Base-by-base conservation (phyloP, 2,113 vertebrate genomes). In the Nerophis lumbriciformis region DNA sequence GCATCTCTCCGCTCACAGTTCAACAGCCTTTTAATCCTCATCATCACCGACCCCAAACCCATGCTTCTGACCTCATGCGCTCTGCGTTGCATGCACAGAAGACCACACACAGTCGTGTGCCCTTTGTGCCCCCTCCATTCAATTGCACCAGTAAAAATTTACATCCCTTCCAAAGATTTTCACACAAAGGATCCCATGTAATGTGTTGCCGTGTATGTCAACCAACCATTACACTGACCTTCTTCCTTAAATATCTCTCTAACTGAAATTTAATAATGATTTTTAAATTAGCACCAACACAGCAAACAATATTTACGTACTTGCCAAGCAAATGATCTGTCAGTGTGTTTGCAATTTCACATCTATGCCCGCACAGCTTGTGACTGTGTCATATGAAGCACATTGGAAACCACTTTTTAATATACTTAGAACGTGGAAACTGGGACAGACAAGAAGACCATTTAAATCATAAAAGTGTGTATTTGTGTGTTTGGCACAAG, bases 11-110 rank as follows among this genome's bases (percentile, higher is more conserved):
- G 12, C 57, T 73, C 15, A 53, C 78, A 73, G 76, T 68, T 79
- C 83, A 82, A 83, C 76, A 81, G 77, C 78, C 76, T 76, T 88
- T 84, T 85, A 87, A 88, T 88, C 83, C 84, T 85, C 78, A 82
- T 84, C 83, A 84, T 73, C 80, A 74, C 65, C 84, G 84, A 85
- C 83, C 86, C 82, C 49, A 63, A 79, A 81, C 78, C 77, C 66
- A 68, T 68, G 71, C 70, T 70, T 67, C 65, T 58, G 72, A 84
- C 74, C 78, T 65, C 67, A 63, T 45, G 57, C 65, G 37, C 73
- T 15, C 55, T n/a, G 14, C 35, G 57, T 28, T 37, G 48, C 14
- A n/a, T 61, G 21, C 21, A 14, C 21, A 35, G 10, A 15, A 49
- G 47, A 49, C 28, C 47, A 16, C 21, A 48, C 48, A 61, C 48